These are phyloP conservation scores for Falco rusticolus DNA, from an alignment of 2,797 vertebrate genomes.

Conservation along the genomic window DNA sequence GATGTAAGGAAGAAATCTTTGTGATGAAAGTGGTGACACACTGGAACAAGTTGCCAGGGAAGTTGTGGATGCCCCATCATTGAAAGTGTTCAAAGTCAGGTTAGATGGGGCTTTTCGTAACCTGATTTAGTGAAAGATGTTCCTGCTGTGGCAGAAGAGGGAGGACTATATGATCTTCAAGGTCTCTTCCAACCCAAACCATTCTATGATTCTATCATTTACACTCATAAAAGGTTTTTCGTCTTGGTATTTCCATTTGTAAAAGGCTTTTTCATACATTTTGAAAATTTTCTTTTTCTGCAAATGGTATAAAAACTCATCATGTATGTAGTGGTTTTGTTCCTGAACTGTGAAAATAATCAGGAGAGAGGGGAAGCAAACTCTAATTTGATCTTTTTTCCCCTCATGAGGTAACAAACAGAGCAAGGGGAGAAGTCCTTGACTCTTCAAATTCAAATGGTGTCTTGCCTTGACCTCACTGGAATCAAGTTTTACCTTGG, in stretches of 20 bases:
- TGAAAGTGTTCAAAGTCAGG: not conserved
- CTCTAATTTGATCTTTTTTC: not conserved
- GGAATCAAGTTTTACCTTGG: not conserved
- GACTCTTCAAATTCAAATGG: not conserved
- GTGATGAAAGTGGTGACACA: not conserved
- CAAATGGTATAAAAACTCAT: not conserved
- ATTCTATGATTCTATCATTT: not conserved
- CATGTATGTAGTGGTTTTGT: not conserved
- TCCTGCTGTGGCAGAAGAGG: not conserved
- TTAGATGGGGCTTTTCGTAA: not conserved
- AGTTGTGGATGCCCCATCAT: rapidly evolving
- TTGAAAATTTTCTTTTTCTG: not conserved
- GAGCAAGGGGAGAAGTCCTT: not conserved
- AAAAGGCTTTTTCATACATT: not conserved
- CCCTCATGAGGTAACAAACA: not conserved
- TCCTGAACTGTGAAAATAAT: not conserved
- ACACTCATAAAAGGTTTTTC: not conserved
- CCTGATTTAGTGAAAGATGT: not conserved
- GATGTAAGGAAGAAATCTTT: not conserved
- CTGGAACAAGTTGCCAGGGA: not conserved
- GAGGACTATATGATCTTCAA: not conserved
- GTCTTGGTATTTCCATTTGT: not conserved
- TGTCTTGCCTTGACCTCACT: not conserved
- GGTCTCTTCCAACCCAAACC: not conserved
- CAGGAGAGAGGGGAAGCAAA: not conserved